These are phyloP conservation scores for Maniola jurtina DNA, from an alignment of 1,140 invertebrate genomes.

Conservation along the genomic window DNA sequence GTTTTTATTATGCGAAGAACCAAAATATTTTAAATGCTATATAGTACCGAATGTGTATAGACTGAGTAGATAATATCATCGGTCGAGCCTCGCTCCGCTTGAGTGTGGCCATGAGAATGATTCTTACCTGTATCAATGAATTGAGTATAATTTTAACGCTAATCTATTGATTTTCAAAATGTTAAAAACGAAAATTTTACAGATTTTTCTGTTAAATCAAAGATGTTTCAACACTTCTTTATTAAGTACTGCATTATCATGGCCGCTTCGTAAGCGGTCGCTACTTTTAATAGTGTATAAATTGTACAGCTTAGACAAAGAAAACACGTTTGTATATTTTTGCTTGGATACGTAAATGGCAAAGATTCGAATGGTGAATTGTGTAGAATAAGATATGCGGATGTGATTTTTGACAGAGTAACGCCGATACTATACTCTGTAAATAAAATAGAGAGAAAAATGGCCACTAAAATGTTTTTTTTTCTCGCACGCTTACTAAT, in stretches of 20 bases:
- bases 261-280: slow-evolving; percentile 30
- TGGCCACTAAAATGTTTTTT: too few species aligned
- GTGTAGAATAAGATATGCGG: slow-evolving; percentile 42
- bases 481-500: too few species aligned
- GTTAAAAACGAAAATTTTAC: too few species aligned
- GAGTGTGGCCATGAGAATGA: slow-evolving; percentile 6
- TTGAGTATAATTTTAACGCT: too few species aligned
- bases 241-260: slow-evolving; percentile 7
- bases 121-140: too few species aligned
- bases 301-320: slow-evolving; percentile 59
- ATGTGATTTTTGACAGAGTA: slow-evolving; percentile 39
- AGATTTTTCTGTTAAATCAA: too few species aligned
- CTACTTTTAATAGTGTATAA: slow-evolving; percentile 47
- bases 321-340: slow-evolving; percentile 73
- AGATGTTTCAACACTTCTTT: too few species aligned
- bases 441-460: background rate
- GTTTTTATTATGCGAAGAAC: too few species aligned
- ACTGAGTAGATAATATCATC: slow-evolving; percentile 40
- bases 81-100: slow-evolving; percentile 17
- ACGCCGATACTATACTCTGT: slow-evolving; percentile 19
- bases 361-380: slow-evolving; percentile 51
- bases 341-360: slow-evolving; percentile 54
- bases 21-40: slow-evolving; percentile 19
- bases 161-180: too few species aligned
- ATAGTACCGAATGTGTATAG: slow-evolving; percentile 43